These are phyloP conservation scores for Aselliscus stoliczkanus DNA, from an alignment of 2,797 vertebrate species.

Conservation along the genomic window DNA sequence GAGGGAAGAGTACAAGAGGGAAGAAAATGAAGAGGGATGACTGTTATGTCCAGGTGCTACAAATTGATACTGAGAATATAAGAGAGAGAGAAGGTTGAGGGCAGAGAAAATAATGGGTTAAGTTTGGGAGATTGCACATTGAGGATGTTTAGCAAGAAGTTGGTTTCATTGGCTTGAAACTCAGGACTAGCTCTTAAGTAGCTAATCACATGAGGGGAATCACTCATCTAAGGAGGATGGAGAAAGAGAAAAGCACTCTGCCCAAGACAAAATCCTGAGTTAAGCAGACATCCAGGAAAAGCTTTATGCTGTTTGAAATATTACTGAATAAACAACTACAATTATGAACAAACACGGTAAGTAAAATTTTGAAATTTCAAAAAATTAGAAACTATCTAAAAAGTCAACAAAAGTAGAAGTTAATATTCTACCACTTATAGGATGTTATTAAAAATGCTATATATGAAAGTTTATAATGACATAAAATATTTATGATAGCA, in stretches of 20 bases:
- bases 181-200: neutral
- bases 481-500: neutral
- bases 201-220: no score
- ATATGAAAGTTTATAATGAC: neutral
- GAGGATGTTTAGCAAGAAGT: neutral
- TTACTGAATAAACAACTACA: neutral
- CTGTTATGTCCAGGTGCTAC: neutral
- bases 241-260: neutral
- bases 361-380: neutral
- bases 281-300: neutral
- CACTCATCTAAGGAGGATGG: neutral
- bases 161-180: neutral
- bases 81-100: neutral
- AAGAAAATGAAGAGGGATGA: neutral
- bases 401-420: neutral
- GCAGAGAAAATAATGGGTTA: neutral
- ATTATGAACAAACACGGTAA: neutral
- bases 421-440: neutral
- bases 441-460: neutral
- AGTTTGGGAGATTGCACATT: neutral
- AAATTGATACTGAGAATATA: neutral
- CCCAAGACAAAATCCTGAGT: neutral
- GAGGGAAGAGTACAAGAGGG: neutral
- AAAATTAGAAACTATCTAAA: neutral
- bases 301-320: neutral